Percentiles rank a stretch among this genome's conserved stretches.
Evolutionary conservation across 2,797 vertebrate genomes (phyloP).

Genomic region (Enteromius paludinosus): DNA sequence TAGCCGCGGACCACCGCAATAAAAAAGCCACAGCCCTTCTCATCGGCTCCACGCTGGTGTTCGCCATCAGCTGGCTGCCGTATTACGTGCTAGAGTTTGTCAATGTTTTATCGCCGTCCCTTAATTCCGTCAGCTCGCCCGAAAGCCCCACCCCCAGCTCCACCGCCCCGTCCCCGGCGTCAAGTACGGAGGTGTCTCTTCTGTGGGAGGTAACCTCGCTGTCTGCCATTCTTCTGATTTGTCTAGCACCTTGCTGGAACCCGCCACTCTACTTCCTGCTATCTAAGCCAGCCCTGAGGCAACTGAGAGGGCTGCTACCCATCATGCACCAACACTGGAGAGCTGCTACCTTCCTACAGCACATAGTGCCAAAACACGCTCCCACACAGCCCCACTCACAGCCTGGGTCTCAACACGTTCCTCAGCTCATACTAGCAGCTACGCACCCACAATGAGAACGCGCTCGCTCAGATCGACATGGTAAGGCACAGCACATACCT

Average conservation of each 20-base stretch:
- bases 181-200: slow-evolving; percentile 59
- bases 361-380: slow-evolving; percentile 63
- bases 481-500: slow-evolving; percentile 35
- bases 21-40: slow-evolving; percentile 75
- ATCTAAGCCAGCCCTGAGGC: slow-evolving; percentile 76
- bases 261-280: slow-evolving; percentile 79
- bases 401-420: slow-evolving; percentile 31
- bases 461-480: slow-evolving; percentile 37
- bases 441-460: slow-evolving; percentile 33
- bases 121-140: slow-evolving; percentile 64
- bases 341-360: slow-evolving; percentile 54
- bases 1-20: slow-evolving; percentile 70
- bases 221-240: slow-evolving; percentile 72
- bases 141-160: slow-evolving; percentile 2
- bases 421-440: slow-evolving; percentile 49
- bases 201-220: slow-evolving; percentile 73
- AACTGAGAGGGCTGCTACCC: slow-evolving; percentile 74
- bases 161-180: neutral
- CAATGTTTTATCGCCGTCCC: slow-evolving; percentile 67
- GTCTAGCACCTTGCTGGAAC: slow-evolving; percentile 77
- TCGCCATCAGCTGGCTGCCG: slow-evolving; percentile 75
- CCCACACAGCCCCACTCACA: slow-evolving; percentile 34
- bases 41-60: slow-evolving; percentile 68
- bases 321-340: slow-evolving; percentile 57
- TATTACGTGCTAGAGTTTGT: slow-evolving; percentile 76